phyloP scores from a whole-genome alignment of 1,140 invertebrate genomes.

The Drosophila suzukii region DNA sequence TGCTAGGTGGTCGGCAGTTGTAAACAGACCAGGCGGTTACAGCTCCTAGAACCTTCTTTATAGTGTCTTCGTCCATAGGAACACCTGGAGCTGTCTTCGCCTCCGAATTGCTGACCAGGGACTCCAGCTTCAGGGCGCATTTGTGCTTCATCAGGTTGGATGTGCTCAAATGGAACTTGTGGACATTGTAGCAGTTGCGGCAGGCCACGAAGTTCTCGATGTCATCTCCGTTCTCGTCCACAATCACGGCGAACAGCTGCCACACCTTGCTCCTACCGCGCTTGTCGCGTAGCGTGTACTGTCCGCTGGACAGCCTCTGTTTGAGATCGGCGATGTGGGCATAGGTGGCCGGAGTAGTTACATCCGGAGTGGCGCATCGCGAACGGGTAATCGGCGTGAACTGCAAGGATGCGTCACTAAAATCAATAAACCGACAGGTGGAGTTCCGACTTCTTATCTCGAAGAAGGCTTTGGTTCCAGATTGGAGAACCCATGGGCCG shows the following conservation, averaged over 20 bases:
- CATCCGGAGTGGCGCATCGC: constrained; percentile 1
- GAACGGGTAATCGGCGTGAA: neutral
- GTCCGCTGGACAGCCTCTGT: neutral
- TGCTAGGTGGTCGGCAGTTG: neutral
- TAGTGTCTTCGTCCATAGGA: neutral
- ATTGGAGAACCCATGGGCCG: too few species aligned
- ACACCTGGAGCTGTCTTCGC: neutral
- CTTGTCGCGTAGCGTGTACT: constrained; percentile 2
- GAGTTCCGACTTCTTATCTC: neutral
- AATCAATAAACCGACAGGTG: neutral
- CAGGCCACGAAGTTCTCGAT: constrained; percentile 4
- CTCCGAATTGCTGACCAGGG: neutral
- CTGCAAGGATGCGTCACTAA: neutral
- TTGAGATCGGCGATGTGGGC: constrained; percentile 8
- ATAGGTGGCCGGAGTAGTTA: neutral
- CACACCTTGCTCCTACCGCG: constrained; percentile 1
- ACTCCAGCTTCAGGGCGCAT: neutral
- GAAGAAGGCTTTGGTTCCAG: neutral
- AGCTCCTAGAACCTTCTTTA: neutral
- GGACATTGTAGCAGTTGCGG: constrained; percentile 7
- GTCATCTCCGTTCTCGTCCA: neutral
- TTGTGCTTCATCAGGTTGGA: constrained; percentile 6
- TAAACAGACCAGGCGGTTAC: neutral
- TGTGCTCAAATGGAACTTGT: constrained; percentile 3
- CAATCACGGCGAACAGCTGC: constrained; percentile 4